Evolutionary conservation across 2,113 vertebrate genomes (phyloP), one percentile per base, ranked within the genome.

Genomic region (Aix galericulata): DNA sequence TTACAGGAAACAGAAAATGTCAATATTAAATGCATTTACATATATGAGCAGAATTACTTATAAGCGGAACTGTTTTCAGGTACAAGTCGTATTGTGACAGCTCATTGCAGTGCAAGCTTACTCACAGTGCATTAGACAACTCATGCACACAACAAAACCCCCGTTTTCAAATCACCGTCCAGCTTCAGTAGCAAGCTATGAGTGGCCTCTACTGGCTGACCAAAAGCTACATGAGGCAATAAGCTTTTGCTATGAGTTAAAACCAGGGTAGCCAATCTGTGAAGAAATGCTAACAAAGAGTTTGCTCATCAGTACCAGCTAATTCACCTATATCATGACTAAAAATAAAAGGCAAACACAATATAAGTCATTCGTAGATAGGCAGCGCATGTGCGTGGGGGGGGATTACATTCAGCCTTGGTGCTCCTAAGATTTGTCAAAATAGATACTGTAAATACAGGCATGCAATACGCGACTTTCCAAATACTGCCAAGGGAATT

Each of bases 151-250:
- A n/a, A 88, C 69, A 80, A 90, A 86, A 59, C 13, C 62, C 68
- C 82, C n/a, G 68, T 76, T 32, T 92, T 26, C 86, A 36, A 67
- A 86, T 71, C 93, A 88, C 96, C 3, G 67, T 98, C 98, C 97
- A 69, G 95, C 38, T 81, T 92, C 87, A 98, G 97, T 2, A 90
- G 98, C 98, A 98, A 99, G 98, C 99, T 98, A 98, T 99, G 99
- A 99, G 99, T 99, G 99, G 98, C 99, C 99, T 99, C 99, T 99
- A 97, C 99, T 99, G 99, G 99, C 98, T 99, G 98, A 98, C 98
- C 98, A 98, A 98, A 98, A 98, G 97, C 98, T 99, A 98, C 98
- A 97, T 97, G 97, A 98, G 98, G 98, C 98, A 98, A 88, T 88
- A 13, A 55, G 69, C 63, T 74, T 78, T 64, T 71, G 64, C 86